Evolutionary conservation across 2,113 vertebrate species (phyloP).

Genomic region (Pagrus major): DNA sequence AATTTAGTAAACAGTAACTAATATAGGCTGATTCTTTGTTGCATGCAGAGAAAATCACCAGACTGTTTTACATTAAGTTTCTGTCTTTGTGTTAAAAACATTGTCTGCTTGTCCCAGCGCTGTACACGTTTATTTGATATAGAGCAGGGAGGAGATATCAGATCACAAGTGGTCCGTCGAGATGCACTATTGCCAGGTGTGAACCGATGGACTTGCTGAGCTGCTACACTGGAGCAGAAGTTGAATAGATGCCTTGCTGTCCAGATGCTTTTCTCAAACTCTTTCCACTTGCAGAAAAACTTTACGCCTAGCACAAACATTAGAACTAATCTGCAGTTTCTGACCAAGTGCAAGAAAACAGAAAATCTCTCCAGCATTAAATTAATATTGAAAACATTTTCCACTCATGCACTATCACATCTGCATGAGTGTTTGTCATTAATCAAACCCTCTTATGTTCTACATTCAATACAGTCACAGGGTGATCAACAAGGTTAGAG

Average conservation of each 20-base stretch:
- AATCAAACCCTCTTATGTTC: constrained; percentile 12
- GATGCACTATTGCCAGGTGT: no score
- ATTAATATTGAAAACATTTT: constrained; percentile 3
- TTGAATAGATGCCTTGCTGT: not conserved
- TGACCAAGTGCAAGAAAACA: no score
- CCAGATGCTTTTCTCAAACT: not conserved
- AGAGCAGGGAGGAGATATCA: no score
- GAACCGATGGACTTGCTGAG: no score
- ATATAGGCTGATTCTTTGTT: no score
- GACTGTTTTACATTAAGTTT: no score
- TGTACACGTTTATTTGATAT: no score
- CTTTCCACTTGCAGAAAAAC: not conserved
- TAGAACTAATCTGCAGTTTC: not conserved
- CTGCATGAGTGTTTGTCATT: constrained; percentile 9
- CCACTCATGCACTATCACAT: not conserved
- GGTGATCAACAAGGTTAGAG: not conserved
- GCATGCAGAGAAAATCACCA: no score
- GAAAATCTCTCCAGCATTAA: constrained; percentile 7
- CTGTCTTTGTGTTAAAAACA: no score
- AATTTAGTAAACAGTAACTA: no score
- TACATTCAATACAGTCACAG: not conserved
- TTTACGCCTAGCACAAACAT: not conserved
- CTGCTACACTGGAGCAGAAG: not conserved
- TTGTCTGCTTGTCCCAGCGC: no score
- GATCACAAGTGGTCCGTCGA: no score